Base-by-base conservation (phyloP, 1,140 invertebrate species). In the Bombyx mandarina region DNA sequence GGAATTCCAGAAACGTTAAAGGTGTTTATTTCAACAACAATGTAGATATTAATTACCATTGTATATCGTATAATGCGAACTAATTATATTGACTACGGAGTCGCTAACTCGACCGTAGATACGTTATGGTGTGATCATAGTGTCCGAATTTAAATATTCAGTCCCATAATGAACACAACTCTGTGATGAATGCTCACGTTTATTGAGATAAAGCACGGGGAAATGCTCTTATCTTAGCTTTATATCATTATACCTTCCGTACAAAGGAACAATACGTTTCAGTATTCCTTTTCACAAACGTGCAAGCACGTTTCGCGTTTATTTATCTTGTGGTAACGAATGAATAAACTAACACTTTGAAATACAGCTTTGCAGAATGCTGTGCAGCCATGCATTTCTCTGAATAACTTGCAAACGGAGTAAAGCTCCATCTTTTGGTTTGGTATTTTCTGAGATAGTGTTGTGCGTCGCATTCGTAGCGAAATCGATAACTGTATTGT, bases 121-220 rank as follows among this genome's bases (percentile, higher is more conserved):
- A 5, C 26, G 26, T 35, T 1, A 35, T 18, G 12, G 12, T 18
- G 12, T 18, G 12, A 18, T 18, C 26, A 35, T 35, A 35, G 26
- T 2, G 26, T 35, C 2, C 26, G 26, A 35, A 35, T 35, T 35
- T 35, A 35, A 35, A 35, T 5, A 35, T 35, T 35, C 26, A 35
- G 26, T 35, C 4, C 26, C 26, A 35, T 35, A 35, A 35, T 35
- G 26, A 35, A 35, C 26, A 5, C 26, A 35, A 49, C 3, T 12
- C 48, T 47, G 53, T 59, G 52, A 59, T 54, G 46, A 54, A 47
- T 52, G 52, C 45, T 58, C 48, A 50, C 46, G 58, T 59, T 58
- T 54, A 54, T 35, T 12, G 52, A 59, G 58, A 59, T 59, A 59
- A 52, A 49, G 58, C 58, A 59, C 52, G 58, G 45, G 52, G 52